These are phyloP conservation scores for Aphis craccivora DNA, from an alignment of 1,140 invertebrate species.

Conservation along the genomic window DNA sequence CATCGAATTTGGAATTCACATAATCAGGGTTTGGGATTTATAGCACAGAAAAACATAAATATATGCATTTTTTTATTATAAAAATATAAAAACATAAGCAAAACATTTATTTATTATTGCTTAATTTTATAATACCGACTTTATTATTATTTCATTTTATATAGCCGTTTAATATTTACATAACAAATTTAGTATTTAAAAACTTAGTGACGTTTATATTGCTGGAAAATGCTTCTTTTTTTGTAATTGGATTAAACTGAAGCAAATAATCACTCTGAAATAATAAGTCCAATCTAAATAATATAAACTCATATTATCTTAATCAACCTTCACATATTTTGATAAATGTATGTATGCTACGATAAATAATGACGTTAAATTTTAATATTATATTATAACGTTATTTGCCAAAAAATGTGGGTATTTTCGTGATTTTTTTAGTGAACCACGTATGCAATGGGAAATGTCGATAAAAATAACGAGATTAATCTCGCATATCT, in stretches of 20 bases:
- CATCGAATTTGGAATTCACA: not conserved
- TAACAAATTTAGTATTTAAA: not conserved
- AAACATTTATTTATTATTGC: not conserved
- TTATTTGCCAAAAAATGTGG: not conserved
- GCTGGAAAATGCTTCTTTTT: not conserved
- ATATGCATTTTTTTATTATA: not conserved
- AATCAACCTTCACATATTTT: not conserved
- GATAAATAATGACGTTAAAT: not conserved
- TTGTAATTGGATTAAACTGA: not conserved
- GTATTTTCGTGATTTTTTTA: too few species aligned
- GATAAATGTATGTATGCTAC: not conserved
- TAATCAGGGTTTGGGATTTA: not conserved
- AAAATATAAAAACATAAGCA: not conserved
- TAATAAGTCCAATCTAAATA: not conserved
- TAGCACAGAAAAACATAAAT: not conserved
- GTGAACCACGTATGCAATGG: not conserved
- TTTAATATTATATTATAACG: not conserved
- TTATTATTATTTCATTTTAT: not conserved
- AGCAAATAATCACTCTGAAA: not conserved
- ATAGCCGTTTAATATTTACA: not conserved
- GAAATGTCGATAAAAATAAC: not conserved
- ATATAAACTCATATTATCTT: constrained; percentile 2
- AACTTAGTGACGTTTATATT: not conserved
- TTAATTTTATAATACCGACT: not conserved
- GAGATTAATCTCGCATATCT: not conserved